phyloP scores from a whole-genome alignment of 2,113 vertebrate genomes.

The Gambusia affinis region DNA sequence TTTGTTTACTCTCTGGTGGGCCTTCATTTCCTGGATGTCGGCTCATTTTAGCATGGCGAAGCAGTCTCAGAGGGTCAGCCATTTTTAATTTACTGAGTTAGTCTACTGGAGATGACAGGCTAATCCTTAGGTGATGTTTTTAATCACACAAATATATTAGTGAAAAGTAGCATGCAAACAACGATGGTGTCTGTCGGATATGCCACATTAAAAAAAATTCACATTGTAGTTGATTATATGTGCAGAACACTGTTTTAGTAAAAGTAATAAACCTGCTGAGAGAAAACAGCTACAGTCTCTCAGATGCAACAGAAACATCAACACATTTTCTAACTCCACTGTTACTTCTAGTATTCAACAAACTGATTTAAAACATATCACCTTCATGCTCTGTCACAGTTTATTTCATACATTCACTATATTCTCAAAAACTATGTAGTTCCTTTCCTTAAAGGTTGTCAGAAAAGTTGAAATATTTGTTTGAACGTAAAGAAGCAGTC shows the following conservation, averaged over 20 bases:
- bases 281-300: background rate
- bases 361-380: no score
- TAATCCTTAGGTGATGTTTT: constrained; percentile 47
- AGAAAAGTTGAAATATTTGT: background rate
- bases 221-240: background rate
- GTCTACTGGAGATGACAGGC: constrained; percentile 26
- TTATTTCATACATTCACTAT: no score
- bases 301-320: constrained; percentile 3
- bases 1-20: constrained; percentile 72
- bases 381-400: no score
- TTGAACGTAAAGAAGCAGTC: background rate
- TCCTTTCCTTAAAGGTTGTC: background rate
- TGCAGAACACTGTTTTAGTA: background rate
- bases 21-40: constrained; percentile 77
- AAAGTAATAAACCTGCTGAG: background rate
- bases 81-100: constrained; percentile 60
- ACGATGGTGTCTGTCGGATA: background rate
- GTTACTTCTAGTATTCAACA: background rate
- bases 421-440: background rate
- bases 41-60: constrained; percentile 40
- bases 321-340: constrained; percentile 8
- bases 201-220: background rate
- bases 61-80: constrained; percentile 27
- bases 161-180: constrained; percentile 21
- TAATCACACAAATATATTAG: constrained; percentile 12